A percentile compares a stretch with the other conserved stretches of the same genome.
phyloP scores from a whole-genome alignment of 2,888 invertebrate genomes.

The Acronicta psi region DNA sequence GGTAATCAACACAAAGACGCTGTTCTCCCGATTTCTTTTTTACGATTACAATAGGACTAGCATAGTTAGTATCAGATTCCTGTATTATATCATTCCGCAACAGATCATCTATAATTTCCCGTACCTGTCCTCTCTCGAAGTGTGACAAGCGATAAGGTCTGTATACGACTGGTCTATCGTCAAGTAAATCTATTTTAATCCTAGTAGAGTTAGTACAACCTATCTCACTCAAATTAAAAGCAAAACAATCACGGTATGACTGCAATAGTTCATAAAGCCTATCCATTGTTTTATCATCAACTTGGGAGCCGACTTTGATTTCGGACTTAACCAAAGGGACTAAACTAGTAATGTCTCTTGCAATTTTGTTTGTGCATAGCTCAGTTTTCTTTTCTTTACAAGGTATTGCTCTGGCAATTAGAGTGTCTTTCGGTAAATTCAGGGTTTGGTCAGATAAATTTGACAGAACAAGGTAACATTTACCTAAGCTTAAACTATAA shows the following conservation, averaged over 20 bases:
- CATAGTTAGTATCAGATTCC: constrained; percentile 2
- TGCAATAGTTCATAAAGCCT: neutral
- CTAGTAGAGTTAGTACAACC: neutral
- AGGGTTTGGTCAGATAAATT: neutral
- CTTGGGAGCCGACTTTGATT: constrained; percentile 1
- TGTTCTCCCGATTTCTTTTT: too few relatives aligned
- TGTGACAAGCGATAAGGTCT: neutral
- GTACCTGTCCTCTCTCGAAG: neutral
- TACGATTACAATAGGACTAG: neutral
- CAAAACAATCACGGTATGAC: constrained; percentile 1
- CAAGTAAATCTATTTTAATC: neutral
- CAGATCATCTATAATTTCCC: constrained; percentile 1
- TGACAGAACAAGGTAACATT: neutral
- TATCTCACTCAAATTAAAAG: neutral
- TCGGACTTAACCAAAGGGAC: neutral
- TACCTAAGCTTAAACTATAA: neutral
- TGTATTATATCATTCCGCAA: constrained; percentile 1
- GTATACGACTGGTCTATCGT: neutral
- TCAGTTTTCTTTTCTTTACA: too few relatives aligned
- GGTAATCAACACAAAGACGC: too few relatives aligned
- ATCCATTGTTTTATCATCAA: neutral
- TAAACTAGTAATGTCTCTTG: too few relatives aligned
- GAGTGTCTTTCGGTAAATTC: neutral
- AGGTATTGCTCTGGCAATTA: neutral
- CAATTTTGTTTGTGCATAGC: too few relatives aligned